Conservation (phyloP, 2,113 vertebrate genomes). For the Hypanus sabinus region DNA sequence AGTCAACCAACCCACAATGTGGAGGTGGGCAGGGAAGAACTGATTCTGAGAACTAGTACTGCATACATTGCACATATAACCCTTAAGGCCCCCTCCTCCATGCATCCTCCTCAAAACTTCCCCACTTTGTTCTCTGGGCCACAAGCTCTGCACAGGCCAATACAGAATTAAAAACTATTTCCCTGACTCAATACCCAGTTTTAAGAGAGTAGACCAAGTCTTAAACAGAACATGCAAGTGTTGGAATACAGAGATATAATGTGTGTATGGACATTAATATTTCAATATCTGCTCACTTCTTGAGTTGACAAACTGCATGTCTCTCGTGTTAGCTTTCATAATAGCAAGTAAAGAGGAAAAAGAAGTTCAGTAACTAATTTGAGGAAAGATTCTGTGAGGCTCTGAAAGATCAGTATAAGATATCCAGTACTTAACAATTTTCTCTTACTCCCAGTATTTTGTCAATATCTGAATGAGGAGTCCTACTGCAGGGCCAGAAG, state of each 20-base stretch:
- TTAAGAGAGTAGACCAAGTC: no score
- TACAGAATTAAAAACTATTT: background rate
- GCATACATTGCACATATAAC: slow-evolving; percentile 9
- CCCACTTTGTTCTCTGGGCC: background rate
- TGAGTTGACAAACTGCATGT: no score
- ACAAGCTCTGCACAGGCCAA: background rate
- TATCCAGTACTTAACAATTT: background rate
- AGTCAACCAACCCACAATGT: slow-evolving; percentile 14
- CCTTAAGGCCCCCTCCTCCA: background rate
- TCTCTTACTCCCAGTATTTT: background rate
- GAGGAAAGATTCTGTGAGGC: background rate
- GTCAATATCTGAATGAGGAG: no score
- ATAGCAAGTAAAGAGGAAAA: no score
- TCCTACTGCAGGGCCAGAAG: no score
- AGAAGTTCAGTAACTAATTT: background rate
- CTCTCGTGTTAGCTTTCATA: no score
- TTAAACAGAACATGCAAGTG: background rate
- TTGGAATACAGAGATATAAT: background rate
- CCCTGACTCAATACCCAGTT: background rate
- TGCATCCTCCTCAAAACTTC: slow-evolving; percentile 19
- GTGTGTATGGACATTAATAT: background rate
- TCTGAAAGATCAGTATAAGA: background rate
- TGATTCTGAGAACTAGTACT: slow-evolving; percentile 11
- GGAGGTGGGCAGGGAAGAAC: background rate
- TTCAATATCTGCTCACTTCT: no score